These are phyloP conservation scores for Sminthopsis crassicaudata DNA, from an alignment of 2,113 vertebrate genomes.

Conservation along the genomic window DNA sequence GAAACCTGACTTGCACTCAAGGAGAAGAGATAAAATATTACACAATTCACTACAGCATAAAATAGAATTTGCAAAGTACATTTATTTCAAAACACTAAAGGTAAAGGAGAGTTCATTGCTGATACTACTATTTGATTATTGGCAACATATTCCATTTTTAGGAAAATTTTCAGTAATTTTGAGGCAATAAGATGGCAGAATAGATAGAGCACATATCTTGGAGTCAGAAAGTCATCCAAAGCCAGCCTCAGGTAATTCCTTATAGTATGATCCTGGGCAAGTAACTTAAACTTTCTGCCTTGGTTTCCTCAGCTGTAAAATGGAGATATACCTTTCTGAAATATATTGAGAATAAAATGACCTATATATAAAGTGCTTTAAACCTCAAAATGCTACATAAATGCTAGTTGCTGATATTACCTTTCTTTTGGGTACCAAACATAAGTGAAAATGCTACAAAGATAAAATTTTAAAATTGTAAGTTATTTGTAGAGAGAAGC, in stretches of 20 bases:
- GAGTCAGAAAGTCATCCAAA: background rate
- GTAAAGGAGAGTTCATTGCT: background rate
- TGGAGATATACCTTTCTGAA: background rate
- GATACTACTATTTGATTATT: background rate
- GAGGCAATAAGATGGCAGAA: background rate
- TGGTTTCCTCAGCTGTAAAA: background rate
- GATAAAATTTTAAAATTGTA: background rate
- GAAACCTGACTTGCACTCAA: background rate
- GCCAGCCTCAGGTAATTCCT: background rate
- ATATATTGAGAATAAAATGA: background rate
- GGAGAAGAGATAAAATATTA: background rate
- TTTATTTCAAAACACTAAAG: background rate
- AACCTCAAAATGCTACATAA: background rate
- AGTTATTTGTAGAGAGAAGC: background rate
- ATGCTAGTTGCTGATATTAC: background rate
- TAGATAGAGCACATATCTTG: background rate
- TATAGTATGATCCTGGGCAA: background rate
- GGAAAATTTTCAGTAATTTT: background rate
- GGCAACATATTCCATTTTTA: background rate
- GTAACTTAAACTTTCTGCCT: background rate
- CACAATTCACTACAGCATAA: background rate
- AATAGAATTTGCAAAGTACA: background rate
- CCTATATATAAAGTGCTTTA: background rate
- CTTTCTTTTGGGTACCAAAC: background rate
- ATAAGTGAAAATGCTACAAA: background rate